phyloP scores from a whole-genome alignment of 2,888 invertebrate species.

The Pachliopta kotzebuea region DNA sequence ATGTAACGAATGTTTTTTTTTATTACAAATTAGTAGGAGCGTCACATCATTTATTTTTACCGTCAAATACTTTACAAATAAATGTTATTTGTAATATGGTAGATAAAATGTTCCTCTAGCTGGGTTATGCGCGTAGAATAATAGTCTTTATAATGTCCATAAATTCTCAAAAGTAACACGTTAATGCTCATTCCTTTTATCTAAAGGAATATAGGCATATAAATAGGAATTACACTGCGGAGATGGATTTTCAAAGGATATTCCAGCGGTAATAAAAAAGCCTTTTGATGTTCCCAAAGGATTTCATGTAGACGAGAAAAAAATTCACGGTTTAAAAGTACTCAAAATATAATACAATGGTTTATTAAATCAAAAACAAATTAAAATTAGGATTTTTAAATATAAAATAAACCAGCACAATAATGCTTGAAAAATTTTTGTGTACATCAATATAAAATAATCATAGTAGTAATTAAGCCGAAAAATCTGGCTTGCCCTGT shows the following conservation, averaged over 20 bases:
- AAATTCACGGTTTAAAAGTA: slow-evolving; percentile 23
- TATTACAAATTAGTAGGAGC: too few relatives aligned
- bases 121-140: too few relatives aligned
- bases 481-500: too few relatives aligned
- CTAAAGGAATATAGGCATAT: slow-evolving; percentile 31
- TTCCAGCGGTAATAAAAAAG: slow-evolving; percentile 34
- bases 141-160: neutral
- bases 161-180: slow-evolving; percentile 19
- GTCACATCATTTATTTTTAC: too few relatives aligned
- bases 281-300: slow-evolving; percentile 33
- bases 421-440: too few relatives aligned
- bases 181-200: slow-evolving; percentile 25
- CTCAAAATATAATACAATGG: slow-evolving; percentile 16
- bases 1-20: too few relatives aligned
- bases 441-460: too few relatives aligned
- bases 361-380: neutral
- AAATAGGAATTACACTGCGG: slow-evolving; percentile 34
- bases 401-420: too few relatives aligned
- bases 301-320: slow-evolving; percentile 29
- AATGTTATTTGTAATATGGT: too few relatives aligned
- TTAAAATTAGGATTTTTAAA: neutral
- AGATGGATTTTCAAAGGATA: slow-evolving; percentile 36
- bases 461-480: too few relatives aligned
- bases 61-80: too few relatives aligned
- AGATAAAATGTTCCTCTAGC: too few relatives aligned